Evolutionary conservation across 2,888 invertebrate genomes (phyloP).

Genomic region (Scaptomyza caliginosa): DNA sequence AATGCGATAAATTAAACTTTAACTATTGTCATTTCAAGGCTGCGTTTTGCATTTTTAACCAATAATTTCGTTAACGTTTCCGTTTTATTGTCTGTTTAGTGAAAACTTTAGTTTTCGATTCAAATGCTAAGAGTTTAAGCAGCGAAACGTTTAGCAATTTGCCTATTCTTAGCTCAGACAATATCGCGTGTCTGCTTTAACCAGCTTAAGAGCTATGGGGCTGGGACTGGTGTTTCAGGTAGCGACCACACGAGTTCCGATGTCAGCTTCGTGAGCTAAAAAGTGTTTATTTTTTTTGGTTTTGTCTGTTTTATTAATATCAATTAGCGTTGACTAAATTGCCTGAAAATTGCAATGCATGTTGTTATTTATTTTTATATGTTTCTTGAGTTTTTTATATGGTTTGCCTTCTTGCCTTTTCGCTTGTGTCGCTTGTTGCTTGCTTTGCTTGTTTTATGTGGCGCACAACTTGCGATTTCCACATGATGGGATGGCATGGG

Average conservation of each 20-base stretch:
- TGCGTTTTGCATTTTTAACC: slow-evolving; percentile 4
- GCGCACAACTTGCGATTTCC: slow-evolving; percentile 59
- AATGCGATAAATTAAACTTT: slow-evolving; percentile 53
- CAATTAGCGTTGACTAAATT: slow-evolving; percentile 60
- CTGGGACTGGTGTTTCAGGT: neutral
- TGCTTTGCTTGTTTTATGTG: slow-evolving; percentile 52
- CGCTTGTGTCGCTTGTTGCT: slow-evolving; percentile 13
- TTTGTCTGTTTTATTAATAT: slow-evolving; percentile 73
- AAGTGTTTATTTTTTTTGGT: slow-evolving; percentile 54
- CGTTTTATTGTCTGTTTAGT: neutral
- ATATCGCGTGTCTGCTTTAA: slow-evolving; percentile 7
- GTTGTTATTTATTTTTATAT: slow-evolving; percentile 24
- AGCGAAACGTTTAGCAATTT: neutral
- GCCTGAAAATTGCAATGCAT: slow-evolving; percentile 42
- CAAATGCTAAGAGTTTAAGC: neutral
- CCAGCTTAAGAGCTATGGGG: neutral
- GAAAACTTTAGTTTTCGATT: slow-evolving; percentile 8
- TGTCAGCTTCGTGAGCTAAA: slow-evolving; percentile 21
- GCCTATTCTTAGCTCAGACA: neutral
- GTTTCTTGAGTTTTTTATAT: slow-evolving; percentile 7
- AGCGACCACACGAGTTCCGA: slow-evolving; percentile 23
- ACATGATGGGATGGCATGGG: slow-evolving; percentile 56
- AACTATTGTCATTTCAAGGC: slow-evolving; percentile 24
- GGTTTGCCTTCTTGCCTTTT: neutral
- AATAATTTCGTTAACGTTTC: neutral